Percentiles rank a stretch among this genome's conserved stretches.
phyloP scores from a whole-genome alignment of 2,113 vertebrate genomes.

The Orientallactaga bullata region DNA sequence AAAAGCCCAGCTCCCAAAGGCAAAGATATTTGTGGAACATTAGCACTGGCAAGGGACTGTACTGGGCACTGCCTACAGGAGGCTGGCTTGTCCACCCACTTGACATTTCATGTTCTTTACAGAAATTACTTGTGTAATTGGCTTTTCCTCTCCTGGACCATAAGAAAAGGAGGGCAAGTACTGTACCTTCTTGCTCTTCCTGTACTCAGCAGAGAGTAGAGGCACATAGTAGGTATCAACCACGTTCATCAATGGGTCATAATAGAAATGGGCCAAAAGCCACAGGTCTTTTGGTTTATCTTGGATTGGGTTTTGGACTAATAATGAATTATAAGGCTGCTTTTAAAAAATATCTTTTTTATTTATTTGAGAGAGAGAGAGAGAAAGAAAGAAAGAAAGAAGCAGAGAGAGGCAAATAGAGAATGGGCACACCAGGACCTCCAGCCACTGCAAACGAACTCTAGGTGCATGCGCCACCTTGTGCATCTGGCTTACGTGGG shows the following conservation, averaged over 20 bases:
- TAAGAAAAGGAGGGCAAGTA: constrained; percentile 21
- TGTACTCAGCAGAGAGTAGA: background rate
- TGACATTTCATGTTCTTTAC: background rate
- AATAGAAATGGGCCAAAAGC: background rate
- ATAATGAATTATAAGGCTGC: constrained; percentile 11
- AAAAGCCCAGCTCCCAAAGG: constrained; percentile 47
- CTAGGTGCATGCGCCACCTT: too few species aligned
- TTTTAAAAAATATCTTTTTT: too few species aligned
- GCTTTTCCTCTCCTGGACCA: background rate
- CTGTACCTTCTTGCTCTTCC: background rate
- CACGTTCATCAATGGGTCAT: background rate
- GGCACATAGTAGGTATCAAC: background rate
- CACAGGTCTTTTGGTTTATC: background rate
- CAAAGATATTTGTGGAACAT: background rate
- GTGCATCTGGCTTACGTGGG: too few species aligned
- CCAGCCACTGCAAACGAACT: too few species aligned
- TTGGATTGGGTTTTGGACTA: background rate
- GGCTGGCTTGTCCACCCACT: constrained; percentile 39
- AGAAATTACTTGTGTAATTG: constrained; percentile 53
- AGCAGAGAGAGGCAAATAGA: too few species aligned
- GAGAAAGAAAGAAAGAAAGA: too few species aligned
- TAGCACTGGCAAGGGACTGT: constrained; percentile 26
- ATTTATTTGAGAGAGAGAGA: too few species aligned
- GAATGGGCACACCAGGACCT: too few species aligned
- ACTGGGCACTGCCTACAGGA: background rate